Percentiles rank a stretch among this genome's conserved stretches.
These are phyloP conservation scores for Apamea anceps DNA, from an alignment of 2,888 invertebrate species.

Conservation along the genomic window DNA sequence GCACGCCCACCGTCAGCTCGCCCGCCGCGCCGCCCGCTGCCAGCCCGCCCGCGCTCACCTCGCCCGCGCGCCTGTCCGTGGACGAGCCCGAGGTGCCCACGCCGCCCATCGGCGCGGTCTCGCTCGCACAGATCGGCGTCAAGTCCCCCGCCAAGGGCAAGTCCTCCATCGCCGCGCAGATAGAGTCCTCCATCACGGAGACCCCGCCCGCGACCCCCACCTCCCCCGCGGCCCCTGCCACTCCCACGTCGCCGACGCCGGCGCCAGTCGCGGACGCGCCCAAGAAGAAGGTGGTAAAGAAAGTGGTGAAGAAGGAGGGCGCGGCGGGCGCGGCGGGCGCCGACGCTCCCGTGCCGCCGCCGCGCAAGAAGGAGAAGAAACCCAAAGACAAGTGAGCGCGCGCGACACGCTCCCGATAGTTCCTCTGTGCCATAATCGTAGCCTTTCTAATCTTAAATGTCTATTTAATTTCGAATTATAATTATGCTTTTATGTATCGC, in stretches of 20 bases:
- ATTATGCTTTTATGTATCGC: slow-evolving; percentile 85
- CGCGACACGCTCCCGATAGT: slow-evolving; percentile 78
- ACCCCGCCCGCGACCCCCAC: slow-evolving; percentile 61
- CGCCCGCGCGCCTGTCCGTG: slow-evolving; percentile 78
- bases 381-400: slow-evolving; percentile 88
- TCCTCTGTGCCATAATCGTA: slow-evolving; percentile 89
- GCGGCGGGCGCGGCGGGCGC: slow-evolving; percentile 75
- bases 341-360: slow-evolving; percentile 88
- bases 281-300: slow-evolving; percentile 87
- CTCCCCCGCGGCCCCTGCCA: slow-evolving; percentile 42
- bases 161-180: slow-evolving; percentile 82
- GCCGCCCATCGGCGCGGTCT: slow-evolving; percentile 88
- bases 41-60: slow-evolving; percentile 70
- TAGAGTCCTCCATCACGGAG: slow-evolving; percentile 83
- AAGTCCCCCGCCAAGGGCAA: slow-evolving; percentile 78
- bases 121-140: slow-evolving; percentile 88
- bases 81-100: slow-evolving; percentile 86
- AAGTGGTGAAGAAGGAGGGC: slow-evolving; percentile 88
- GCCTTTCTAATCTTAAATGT: slow-evolving; percentile 80
- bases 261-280: slow-evolving; percentile 72
- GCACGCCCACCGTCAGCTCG: slow-evolving; percentile 79
- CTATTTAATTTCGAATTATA: slow-evolving; percentile 81
- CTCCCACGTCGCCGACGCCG: slow-evolving; percentile 68
- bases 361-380: slow-evolving; percentile 90
- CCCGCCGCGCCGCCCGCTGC: slow-evolving; percentile 72